Conservation (phyloP, 23 tunicate genomes). For the Trididemnum nubilum region DNA sequence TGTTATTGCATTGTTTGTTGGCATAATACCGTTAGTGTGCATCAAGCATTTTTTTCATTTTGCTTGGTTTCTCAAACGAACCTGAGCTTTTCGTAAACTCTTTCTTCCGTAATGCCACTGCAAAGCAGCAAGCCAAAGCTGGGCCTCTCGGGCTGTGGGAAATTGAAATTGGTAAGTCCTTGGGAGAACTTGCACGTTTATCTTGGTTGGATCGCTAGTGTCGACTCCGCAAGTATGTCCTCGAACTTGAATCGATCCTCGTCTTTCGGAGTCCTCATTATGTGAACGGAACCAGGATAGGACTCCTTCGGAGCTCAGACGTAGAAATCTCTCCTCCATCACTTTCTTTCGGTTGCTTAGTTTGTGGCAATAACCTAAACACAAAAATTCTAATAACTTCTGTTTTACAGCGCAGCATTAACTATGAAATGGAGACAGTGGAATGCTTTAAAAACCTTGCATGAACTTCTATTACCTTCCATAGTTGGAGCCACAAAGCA, state of each 20-base stretch:
- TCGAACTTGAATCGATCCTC: slow-evolving; percentile 39
- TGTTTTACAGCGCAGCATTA: too few species aligned
- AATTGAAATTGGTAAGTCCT: slow-evolving; percentile 48
- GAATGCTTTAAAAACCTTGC: too few species aligned
- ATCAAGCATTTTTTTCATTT: too few species aligned
- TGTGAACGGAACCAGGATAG: slow-evolving; percentile 38
- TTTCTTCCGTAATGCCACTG: slow-evolving; percentile 45
- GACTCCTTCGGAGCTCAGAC: slow-evolving; percentile 34
- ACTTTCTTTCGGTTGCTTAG: slow-evolving; percentile 28
- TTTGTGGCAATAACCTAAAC: slow-evolving; percentile 35
- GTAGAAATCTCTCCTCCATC: slow-evolving; percentile 38
- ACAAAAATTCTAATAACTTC: not conserved
- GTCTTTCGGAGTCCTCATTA: slow-evolving; percentile 40
- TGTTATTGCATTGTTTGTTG: too few species aligned
- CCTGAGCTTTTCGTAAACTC: slow-evolving; percentile 12
- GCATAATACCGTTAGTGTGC: too few species aligned
- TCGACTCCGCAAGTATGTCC: slow-evolving; percentile 32
- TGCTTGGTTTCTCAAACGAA: slow-evolving; percentile 31
- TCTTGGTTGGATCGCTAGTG: not conserved
- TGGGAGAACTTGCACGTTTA: slow-evolving; percentile 17
- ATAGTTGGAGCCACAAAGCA: slow-evolving; percentile 50
- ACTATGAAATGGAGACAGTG: too few species aligned
- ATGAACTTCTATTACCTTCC: too few species aligned
- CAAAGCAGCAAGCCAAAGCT: slow-evolving; percentile 50
- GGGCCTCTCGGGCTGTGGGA: slow-evolving; percentile 21